A percentile compares a stretch with the other conserved stretches of the same genome.
Conservation (phyloP, 2,888 invertebrate species). For the Pyrrhosoma nymphula region DNA sequence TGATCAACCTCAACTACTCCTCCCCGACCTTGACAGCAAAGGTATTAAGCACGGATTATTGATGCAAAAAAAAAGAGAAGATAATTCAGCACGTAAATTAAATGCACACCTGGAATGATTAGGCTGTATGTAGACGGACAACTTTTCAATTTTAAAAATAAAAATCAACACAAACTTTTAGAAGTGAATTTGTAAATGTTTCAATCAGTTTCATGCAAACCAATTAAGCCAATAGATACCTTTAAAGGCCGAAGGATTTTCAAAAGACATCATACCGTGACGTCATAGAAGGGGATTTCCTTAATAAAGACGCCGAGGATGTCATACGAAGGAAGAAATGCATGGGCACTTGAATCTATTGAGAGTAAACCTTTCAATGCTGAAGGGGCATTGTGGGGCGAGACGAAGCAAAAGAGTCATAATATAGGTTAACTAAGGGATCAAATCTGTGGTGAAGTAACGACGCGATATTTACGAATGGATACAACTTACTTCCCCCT, state of each 20-base stretch:
- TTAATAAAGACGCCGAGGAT: conserved; percentile 12
- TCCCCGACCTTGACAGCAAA: too few species aligned
- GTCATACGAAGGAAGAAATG: background rate
- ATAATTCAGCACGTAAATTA: too few species aligned
- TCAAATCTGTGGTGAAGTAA: background rate
- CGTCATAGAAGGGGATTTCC: background rate
- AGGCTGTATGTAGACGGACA: too few species aligned
- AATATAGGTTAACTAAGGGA: conserved; percentile 11
- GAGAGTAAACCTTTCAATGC: background rate
- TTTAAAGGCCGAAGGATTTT: background rate
- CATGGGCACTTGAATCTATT: conserved; percentile 16
- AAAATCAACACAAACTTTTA: too few species aligned
- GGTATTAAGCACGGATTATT: too few species aligned
- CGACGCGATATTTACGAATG: background rate
- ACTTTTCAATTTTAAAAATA: too few species aligned
- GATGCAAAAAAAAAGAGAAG: too few species aligned
- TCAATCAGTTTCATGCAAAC: background rate
- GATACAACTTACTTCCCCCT: background rate
- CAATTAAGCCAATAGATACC: background rate
- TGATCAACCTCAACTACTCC: too few species aligned
- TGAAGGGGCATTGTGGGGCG: background rate
- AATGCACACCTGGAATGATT: too few species aligned
- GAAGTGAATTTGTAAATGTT: background rate
- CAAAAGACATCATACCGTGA: background rate
- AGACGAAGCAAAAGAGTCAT: background rate